These are phyloP conservation scores for Ammodytes dubius DNA, from an alignment of 2,113 vertebrate genomes.

Conservation along the genomic window DNA sequence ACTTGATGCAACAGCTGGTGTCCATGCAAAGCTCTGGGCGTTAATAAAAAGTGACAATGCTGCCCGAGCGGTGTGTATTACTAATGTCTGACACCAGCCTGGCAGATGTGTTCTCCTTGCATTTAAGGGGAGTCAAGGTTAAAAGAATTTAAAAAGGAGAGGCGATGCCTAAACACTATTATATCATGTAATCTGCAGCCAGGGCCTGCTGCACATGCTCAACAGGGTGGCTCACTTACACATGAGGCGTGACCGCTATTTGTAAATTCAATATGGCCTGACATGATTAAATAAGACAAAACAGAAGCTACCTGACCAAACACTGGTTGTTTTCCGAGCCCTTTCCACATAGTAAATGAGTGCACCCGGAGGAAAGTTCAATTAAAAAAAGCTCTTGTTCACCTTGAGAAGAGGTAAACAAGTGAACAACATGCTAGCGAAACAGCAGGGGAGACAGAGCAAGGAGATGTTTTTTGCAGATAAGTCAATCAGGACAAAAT, in stretches of 20 bases:
- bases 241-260: slow-evolving; percentile 79
- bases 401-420: slow-evolving; percentile 72
- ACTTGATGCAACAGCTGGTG: slow-evolving; percentile 94
- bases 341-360: slow-evolving; percentile 47
- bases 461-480: slow-evolving; percentile 66
- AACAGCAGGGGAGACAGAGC: slow-evolving; percentile 56
- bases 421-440: slow-evolving; percentile 64
- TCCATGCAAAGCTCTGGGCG: slow-evolving; percentile 90
- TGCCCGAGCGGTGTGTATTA: slow-evolving; percentile 83
- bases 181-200: slow-evolving; percentile 83
- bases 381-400: slow-evolving; percentile 67
- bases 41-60: slow-evolving; percentile 89
- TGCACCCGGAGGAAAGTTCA: slow-evolving; percentile 59
- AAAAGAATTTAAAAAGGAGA: slow-evolving; percentile 85
- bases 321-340: slow-evolving; percentile 56
- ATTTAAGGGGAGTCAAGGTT: slow-evolving; percentile 87
- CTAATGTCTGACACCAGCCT: slow-evolving; percentile 86
- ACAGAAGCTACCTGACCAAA: slow-evolving; percentile 78
- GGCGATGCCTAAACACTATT: slow-evolving; percentile 82
- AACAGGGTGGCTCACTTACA: slow-evolving; percentile 76
- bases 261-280: slow-evolving; percentile 83
- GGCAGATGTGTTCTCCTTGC: slow-evolving; percentile 84
- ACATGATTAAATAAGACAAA: slow-evolving; percentile 84
- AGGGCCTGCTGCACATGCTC: slow-evolving; percentile 75
- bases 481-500: slow-evolving; percentile 76